These are phyloP conservation scores for Patella depressa DNA, from an alignment of 2,888 invertebrate species.

Conservation along the genomic window DNA sequence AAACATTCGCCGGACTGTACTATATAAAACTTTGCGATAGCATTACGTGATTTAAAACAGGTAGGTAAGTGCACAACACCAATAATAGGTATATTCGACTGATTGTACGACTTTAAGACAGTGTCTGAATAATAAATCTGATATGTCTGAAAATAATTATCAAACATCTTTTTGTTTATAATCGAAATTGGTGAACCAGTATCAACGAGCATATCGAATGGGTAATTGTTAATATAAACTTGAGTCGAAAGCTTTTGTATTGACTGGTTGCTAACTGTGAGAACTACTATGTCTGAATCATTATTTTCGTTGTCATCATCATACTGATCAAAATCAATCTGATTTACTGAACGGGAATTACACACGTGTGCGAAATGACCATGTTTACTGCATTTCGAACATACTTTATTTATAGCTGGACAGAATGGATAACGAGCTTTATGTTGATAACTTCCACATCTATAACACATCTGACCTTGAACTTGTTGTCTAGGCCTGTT, in stretches of 20 bases:
- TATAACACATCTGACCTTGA: neutral
- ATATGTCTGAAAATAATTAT: no score
- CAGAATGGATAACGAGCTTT: neutral
- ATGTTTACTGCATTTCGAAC: neutral
- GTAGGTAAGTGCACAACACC: no score
- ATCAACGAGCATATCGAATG: neutral
- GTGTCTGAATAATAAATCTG: no score
- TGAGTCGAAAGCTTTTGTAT: neutral
- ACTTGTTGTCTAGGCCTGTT: neutral
- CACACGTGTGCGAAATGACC: neutral
- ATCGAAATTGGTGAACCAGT: neutral
- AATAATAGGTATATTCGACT: no score
- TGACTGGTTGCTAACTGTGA: neutral
- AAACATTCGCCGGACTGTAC: no score
- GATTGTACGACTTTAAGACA: no score
- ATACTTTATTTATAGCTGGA: no score
- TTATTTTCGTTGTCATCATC: neutral
- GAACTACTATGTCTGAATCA: neutral
- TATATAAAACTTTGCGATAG: no score
- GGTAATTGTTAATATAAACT: neutral
- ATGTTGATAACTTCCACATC: slow-evolving; percentile 3
- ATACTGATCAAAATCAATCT: neutral
- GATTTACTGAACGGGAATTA: neutral
- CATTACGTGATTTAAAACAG: no score
- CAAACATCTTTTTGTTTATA: no score